A percentile compares a stretch with the other conserved stretches of the same genome.
These are phyloP conservation scores for Palythoa heliodiscus DNA, from an alignment of 92 coral and sea anemone genomes.

Conservation along the genomic window DNA sequence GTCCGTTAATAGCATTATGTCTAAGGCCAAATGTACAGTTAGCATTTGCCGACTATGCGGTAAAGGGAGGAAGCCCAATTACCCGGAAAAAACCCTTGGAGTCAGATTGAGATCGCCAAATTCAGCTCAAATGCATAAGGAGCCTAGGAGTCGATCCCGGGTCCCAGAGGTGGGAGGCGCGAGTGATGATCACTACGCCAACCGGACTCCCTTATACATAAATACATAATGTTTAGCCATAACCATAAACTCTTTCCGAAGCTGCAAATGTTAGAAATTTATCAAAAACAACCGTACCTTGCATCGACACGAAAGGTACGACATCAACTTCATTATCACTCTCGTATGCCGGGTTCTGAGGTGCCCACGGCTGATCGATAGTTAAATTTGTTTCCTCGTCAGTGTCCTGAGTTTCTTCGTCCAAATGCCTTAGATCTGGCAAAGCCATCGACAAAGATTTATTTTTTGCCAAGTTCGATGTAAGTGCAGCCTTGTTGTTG, in stretches of 20 bases:
- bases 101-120: too few species aligned
- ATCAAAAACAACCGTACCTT: background rate
- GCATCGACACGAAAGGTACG: slow-evolving; percentile 17
- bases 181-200: too few species aligned
- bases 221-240: background rate
- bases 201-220: background rate
- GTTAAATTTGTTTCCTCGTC: slow-evolving; percentile 12
- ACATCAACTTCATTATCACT: slow-evolving; percentile 62
- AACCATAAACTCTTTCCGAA: background rate
- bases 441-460: slow-evolving; percentile 88
- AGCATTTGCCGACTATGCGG: too few species aligned
- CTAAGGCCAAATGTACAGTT: too few species aligned
- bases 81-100: too few species aligned
- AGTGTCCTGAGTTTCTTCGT: slow-evolving; percentile 43
- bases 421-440: slow-evolving; percentile 80
- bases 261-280: background rate
- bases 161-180: too few species aligned
- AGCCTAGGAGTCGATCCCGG: too few species aligned
- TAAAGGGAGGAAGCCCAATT: too few species aligned
- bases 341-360: slow-evolving; percentile 74
- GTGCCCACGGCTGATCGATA: slow-evolving; percentile 52
- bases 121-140: too few species aligned
- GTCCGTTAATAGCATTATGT: too few species aligned
- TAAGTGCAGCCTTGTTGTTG: slow-evolving; percentile 42
- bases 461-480: slow-evolving; percentile 79